These are phyloP conservation scores for Sympetrum striolatum DNA, from an alignment of 2,888 invertebrate species.

Conservation along the genomic window DNA sequence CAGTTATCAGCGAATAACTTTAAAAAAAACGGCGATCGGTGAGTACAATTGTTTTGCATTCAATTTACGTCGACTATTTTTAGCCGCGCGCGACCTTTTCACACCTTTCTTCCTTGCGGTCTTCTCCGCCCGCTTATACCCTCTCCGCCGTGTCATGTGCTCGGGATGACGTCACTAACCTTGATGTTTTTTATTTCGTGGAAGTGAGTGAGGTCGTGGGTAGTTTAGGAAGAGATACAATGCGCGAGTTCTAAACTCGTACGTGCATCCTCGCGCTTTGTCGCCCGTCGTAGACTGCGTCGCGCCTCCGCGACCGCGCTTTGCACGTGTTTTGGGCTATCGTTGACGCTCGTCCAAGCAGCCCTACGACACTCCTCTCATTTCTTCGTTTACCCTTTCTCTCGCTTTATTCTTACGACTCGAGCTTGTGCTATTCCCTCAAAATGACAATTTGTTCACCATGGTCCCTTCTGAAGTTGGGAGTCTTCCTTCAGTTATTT, in stretches of 20 bases:
- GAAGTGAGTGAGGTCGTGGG: background rate
- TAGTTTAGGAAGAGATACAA: background rate
- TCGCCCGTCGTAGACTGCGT: background rate
- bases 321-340: background rate
- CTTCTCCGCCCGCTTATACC: background rate
- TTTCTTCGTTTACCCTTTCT: too few relatives aligned
- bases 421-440: too few relatives aligned
- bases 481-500: background rate
- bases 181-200: conserved; percentile 1
- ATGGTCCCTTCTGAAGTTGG: too few relatives aligned
- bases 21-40: background rate
- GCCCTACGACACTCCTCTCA: too few relatives aligned
- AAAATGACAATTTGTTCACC: too few relatives aligned
- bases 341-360: background rate
- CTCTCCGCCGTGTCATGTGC: background rate
- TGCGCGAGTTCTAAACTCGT: background rate
- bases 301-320: background rate
- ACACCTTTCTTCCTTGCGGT: background rate
- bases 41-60: background rate
- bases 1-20: conserved; percentile 5
- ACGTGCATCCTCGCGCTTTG: background rate
- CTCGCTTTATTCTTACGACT: too few relatives aligned
- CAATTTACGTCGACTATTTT: background rate
- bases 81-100: background rate
- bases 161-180: background rate